Evolutionary conservation across 2,113 vertebrate genomes (phyloP).

Genomic region (Fulmarus glacialis): DNA sequence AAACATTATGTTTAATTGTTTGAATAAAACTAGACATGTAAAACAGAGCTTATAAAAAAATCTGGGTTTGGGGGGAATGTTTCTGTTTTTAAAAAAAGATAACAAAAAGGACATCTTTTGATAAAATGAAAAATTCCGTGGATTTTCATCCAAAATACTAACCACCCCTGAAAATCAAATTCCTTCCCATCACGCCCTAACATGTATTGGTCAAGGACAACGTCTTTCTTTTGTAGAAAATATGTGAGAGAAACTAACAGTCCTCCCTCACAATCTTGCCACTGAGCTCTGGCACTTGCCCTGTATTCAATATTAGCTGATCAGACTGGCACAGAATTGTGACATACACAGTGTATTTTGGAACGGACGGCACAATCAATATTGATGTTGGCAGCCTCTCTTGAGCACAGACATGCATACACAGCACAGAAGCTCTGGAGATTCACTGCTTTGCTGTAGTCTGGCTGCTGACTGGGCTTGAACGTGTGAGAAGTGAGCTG

Average conservation of each 20-base stretch:
- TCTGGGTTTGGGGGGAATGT: too few relatives aligned
- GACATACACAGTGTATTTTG: neutral
- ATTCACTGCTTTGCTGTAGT: neutral
- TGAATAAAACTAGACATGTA: neutral
- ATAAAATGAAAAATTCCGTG: neutral
- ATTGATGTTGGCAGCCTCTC: neutral
- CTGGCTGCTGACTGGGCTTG: neutral
- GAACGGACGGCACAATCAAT: neutral
- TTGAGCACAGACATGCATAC: neutral
- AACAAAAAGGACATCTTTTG: neutral
- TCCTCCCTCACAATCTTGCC: neutral
- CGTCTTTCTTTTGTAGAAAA: neutral
- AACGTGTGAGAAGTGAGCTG: neutral
- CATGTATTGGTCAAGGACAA: neutral
- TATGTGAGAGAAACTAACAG: neutral
- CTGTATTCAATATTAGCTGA: rapidly evolving
- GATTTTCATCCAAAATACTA: neutral
- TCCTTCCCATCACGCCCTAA: neutral
- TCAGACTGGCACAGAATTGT: neutral
- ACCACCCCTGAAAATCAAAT: neutral
- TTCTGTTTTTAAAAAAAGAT: neutral
- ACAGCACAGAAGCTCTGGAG: neutral
- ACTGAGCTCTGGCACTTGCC: neutral
- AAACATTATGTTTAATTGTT: neutral
- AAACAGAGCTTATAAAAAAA: neutral